Base-by-base conservation (phyloP, 1,140 invertebrate species). In the Grapholita molesta region DNA sequence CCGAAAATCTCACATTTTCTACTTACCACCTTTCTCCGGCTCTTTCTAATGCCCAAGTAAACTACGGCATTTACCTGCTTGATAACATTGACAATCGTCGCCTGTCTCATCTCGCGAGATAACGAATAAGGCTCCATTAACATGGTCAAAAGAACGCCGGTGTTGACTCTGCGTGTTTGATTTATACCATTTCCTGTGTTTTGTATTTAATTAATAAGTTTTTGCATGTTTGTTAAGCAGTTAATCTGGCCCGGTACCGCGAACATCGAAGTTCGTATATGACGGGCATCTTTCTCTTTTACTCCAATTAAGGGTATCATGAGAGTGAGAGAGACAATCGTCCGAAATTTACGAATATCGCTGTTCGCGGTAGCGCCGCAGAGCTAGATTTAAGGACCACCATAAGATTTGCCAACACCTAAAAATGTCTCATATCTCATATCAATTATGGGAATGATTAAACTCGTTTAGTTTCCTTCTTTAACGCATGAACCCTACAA, bases 121-220 rank as follows among this genome's bases (percentile, higher is more conserved):
- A 81, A 73, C 66, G 76, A 81, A 80, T 83, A 75, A 73, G 69
- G 64, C 66, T 70, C 71, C 78, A 80, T 79, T 80, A 84, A 80
- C 78, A 66, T 82, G 83, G 82, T 82, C 81, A 87, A 86, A 86
- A 80, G 78, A 79, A 77, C 74, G 81, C 77, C 80, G 81, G 75
- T 82, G 84, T 86, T 79, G 73, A 68, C 52, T 61, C 68, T 23
- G 61, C 66, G 42, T 85, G 78, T 80, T 82, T 84, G 77, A 74
- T 78, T 77, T 82, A 75, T 72, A 68, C 72, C 25, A 15, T 77
- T 73, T 78, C 73, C 69, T 70, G 73, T 73, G 65, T 68, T 73
- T 68, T 64, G 18, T 70, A 55, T 68, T 73, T 73, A 68, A 71
- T 52, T 66, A 73, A 68, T 68, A 18, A 15, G 53, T 61, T 61